Evolutionary conservation across 37 sponge, comb jelly and placozoan genomes (phyloP), one percentile per base, ranked within the genome.

Genomic region (Cliona cf. orientalis): DNA sequence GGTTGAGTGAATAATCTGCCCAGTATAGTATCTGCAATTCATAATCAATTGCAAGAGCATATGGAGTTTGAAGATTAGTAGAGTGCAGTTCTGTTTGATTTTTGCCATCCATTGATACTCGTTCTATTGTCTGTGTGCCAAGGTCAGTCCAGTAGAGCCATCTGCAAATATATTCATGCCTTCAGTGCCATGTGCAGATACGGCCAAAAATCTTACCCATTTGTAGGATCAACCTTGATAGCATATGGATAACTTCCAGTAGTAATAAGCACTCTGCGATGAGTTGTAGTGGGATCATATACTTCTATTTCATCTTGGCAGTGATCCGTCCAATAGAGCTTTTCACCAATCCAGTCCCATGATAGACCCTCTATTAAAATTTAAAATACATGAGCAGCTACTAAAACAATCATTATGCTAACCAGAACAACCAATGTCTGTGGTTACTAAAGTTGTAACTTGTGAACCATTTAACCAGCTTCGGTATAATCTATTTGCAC

Each of bases 281-380:
- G 53, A 22, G 9, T 83, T 78, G 56, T 92, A 76, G 72, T 81
- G 78, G 31, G 79, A 67, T 80, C 80, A 53, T 46, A n/a, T 0
- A 80, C 80, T 2, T 68, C 69, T 35, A 80, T 80, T 31, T 66
- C 55, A 5, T 68, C 55, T 1, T 66, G 23, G 0, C 43, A 80
- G 6, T 37, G 34, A 37, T 94, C 95, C 5, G 77, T 61, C 87
- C 87, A 94, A 53, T 90, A 94, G 23, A 91, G 68, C 56, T 86
- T 86, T 65, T 34, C 53, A 23, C 63, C 77, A 1, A 86, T 11
- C 92, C 92, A 91, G 56, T 91, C 92, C 83, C 80, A 58, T 32
- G 87, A 80, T 19, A 91, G 14, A 22, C 84, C 92, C 17, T 67
- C 89, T 76, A 78, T 64, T n/a, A n/a, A n/a, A n/a, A n/a, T n/a